Conservation (phyloP, 1,140 invertebrate species). For the Prorops nasuta region DNA sequence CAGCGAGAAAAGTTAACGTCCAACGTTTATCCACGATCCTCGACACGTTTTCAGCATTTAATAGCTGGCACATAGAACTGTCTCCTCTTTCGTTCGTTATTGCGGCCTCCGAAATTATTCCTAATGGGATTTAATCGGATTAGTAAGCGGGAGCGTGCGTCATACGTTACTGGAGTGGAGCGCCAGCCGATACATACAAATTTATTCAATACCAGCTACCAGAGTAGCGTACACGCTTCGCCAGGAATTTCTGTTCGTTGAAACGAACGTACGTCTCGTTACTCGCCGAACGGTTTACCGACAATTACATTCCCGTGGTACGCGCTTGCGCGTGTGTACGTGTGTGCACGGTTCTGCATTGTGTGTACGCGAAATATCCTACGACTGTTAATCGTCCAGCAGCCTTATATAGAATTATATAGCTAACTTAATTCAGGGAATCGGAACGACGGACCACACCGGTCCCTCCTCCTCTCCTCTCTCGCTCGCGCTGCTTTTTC, state of each 20-base stretch:
- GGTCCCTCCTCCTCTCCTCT: too few relatives aligned
- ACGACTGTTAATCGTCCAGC: slow-evolving; percentile 41
- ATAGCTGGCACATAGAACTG: neutral
- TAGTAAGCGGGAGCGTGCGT: slow-evolving; percentile 25
- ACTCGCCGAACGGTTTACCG: slow-evolving; percentile 38
- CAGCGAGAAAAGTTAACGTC: too few relatives aligned
- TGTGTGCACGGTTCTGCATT: neutral
- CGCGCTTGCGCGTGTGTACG: slow-evolving; percentile 7
- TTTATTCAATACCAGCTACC: slow-evolving; percentile 28
- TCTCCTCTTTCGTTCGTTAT: slow-evolving; percentile 17
- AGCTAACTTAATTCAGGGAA: slow-evolving; percentile 13
- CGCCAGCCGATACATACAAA: slow-evolving; percentile 18
- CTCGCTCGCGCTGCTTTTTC: slow-evolving; percentile 3
- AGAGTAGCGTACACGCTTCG: slow-evolving; percentile 8
- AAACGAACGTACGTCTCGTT: slow-evolving; percentile 33
- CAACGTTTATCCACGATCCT: neutral
- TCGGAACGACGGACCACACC: slow-evolving; percentile 3
- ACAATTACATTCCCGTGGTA: slow-evolving; percentile 34
- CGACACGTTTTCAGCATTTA: slow-evolving; percentile 1
- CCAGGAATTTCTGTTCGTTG: slow-evolving; percentile 24
- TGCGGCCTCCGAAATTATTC: slow-evolving; percentile 31
- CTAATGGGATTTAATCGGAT: slow-evolving; percentile 42
- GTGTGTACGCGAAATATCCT: too few relatives aligned
- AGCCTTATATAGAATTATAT: slow-evolving; percentile 38
- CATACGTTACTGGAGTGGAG: slow-evolving; percentile 18